These are phyloP conservation scores for Acanthisitta chloris DNA, from an alignment of 2,113 vertebrate species.

Conservation along the genomic window DNA sequence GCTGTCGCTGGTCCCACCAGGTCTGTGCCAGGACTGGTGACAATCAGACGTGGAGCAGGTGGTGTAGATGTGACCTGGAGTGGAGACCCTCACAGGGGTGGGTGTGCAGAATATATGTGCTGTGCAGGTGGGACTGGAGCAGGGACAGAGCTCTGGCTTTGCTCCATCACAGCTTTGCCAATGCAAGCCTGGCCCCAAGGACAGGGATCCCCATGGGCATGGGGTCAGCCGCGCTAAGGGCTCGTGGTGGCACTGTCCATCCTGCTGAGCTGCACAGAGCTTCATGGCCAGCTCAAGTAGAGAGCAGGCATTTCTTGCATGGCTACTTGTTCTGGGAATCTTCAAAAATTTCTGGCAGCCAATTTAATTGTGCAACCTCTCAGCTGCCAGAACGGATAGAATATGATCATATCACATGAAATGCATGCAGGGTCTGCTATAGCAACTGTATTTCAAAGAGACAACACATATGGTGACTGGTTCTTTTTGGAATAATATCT, in stretches of 20 bases:
- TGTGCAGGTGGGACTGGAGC: not conserved
- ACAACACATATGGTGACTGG: conserved; percentile 69
- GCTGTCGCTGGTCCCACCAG: not conserved
- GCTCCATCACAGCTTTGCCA: not conserved
- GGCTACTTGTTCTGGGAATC: conserved; percentile 60
- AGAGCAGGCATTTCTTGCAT: conserved; percentile 25
- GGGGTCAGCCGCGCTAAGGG: not conserved
- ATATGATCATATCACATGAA: conserved; percentile 70
- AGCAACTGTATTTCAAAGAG: conserved; percentile 69
- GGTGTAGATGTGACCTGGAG: not conserved
- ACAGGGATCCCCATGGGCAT: fast-evolving
- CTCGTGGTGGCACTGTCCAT: not conserved
- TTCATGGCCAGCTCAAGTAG: not conserved
- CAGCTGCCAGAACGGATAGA: conserved; percentile 67
- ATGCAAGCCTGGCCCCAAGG: not conserved
- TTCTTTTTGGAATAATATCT: conserved; percentile 72
- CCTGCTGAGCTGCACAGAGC: fast-evolving
- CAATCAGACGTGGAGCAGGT: fast-evolving
- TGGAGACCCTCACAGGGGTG: not conserved
- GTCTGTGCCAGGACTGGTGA: fast-evolving
- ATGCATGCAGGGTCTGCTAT: conserved; percentile 68
- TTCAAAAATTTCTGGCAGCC: conserved; percentile 67
- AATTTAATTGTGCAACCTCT: conserved; percentile 67
- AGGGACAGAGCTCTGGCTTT: not conserved
- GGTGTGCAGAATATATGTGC: not conserved